Evolutionary conservation across 2,888 invertebrate genomes (phyloP).

Genomic region (Hydropsyche betteni): DNA sequence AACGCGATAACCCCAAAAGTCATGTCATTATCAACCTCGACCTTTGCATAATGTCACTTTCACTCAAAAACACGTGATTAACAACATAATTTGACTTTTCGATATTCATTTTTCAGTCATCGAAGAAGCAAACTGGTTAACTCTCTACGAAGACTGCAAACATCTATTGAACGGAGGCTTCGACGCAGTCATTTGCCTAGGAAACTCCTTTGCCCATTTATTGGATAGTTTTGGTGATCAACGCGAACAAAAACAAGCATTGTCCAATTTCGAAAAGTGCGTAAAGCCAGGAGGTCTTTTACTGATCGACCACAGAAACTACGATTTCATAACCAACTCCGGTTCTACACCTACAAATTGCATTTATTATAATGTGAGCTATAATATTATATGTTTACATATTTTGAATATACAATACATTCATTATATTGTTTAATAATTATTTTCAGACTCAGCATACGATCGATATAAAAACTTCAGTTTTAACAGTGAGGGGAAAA

Average conservation of each 20-base stretch:
- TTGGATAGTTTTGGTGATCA: slow-evolving; percentile 83
- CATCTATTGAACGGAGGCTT: slow-evolving; percentile 71
- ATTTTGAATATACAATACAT: neutral
- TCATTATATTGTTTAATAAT: no score
- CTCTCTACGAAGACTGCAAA: slow-evolving; percentile 77
- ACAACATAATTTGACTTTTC: neutral
- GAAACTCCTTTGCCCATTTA: slow-evolving; percentile 91
- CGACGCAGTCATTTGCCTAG: slow-evolving; percentile 89
- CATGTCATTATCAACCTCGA: no score
- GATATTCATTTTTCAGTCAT: slow-evolving; percentile 70
- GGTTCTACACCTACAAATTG: slow-evolving; percentile 84
- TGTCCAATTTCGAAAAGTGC: slow-evolving; percentile 82
- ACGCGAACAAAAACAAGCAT: slow-evolving; percentile 79
- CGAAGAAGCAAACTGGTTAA: slow-evolving; percentile 92
- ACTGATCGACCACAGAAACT: slow-evolving; percentile 89
- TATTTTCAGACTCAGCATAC: slow-evolving; percentile 76
- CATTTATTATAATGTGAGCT: slow-evolving; percentile 84
- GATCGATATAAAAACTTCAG: slow-evolving; percentile 85
- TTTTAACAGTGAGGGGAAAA: slow-evolving; percentile 79
- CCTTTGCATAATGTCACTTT: neutral
- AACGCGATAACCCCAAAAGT: no score
- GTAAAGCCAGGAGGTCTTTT: slow-evolving; percentile 86
- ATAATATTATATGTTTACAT: slow-evolving; percentile 58
- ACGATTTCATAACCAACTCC: slow-evolving; percentile 80
- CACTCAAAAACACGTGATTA: neutral